A percentile compares a stretch with the other conserved stretches of the same genome.
These are phyloP conservation scores for Hoplostethus mediterraneus DNA, from an alignment of 2,797 vertebrate species.

Conservation along the genomic window DNA sequence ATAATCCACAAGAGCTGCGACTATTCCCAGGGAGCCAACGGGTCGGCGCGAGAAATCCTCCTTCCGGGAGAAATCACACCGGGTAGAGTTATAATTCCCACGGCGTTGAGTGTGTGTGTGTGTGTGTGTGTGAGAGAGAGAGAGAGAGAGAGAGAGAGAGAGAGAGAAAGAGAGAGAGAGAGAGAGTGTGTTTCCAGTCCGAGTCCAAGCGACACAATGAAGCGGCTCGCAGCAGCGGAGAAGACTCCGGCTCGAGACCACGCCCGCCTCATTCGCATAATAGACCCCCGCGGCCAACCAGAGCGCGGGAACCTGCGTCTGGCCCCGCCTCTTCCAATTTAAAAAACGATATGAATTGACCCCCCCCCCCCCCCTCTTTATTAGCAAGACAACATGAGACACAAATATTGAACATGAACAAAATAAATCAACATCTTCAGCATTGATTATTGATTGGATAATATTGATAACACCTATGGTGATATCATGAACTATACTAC, in stretches of 20 bases:
- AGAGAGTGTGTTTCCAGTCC: neutral
- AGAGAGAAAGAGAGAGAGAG: neutral
- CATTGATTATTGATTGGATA: too few relatives aligned
- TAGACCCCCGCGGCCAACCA: slow-evolving; percentile 41
- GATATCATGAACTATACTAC: too few relatives aligned
- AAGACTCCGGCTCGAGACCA: slow-evolving; percentile 16
- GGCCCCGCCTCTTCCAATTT: neutral
- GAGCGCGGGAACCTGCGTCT: neutral
- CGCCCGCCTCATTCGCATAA: slow-evolving; percentile 62
- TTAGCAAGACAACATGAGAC: too few relatives aligned
- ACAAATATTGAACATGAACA: too few relatives aligned
- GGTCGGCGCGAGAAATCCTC: neutral
- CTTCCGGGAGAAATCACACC: too few relatives aligned
- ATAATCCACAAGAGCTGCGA: slow-evolving; percentile 48
- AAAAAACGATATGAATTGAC: too few relatives aligned
- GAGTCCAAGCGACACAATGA: slow-evolving; percentile 57
- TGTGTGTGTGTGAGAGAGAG: too few relatives aligned
- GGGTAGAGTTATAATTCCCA: too few relatives aligned
- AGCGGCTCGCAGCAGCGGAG: slow-evolving; percentile 14
- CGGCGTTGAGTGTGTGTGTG: too few relatives aligned
- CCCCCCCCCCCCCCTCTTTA: slow-evolving; percentile 6
- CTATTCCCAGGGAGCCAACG: slow-evolving; percentile 38
- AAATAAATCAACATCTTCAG: too few relatives aligned
- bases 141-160: neutral
- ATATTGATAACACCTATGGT: too few relatives aligned